Conservation (phyloP, 2,888 invertebrate species). For the Apantesis nais region DNA sequence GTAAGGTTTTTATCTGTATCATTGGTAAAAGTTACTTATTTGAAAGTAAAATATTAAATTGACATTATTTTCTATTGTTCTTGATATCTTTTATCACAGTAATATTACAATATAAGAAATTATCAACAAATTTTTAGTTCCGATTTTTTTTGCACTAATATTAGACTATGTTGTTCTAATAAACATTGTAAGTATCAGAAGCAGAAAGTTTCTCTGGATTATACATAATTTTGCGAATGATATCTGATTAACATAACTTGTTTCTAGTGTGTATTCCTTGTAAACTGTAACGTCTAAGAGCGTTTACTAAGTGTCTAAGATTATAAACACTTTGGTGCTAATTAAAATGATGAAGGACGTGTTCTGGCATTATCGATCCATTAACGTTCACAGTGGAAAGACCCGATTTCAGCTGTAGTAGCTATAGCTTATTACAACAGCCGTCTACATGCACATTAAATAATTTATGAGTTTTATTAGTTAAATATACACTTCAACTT, state of each 20-base stretch:
- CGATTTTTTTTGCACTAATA: too few relatives aligned
- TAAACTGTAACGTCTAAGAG: not conserved
- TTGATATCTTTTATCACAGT: too few relatives aligned
- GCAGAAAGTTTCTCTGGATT: not conserved
- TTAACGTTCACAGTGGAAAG: not conserved
- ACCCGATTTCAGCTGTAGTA: not conserved
- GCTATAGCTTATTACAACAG: not conserved
- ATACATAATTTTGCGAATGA: not conserved
- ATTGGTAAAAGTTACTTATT: too few relatives aligned
- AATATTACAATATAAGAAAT: too few relatives aligned
- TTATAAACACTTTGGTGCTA: slow-evolving; percentile 31
- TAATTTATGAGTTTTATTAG: not conserved
- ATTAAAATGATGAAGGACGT: slow-evolving; percentile 19
- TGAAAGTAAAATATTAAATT: too few relatives aligned
- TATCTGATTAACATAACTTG: not conserved
- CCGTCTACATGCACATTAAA: slow-evolving; percentile 3
- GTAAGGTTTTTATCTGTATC: too few relatives aligned
- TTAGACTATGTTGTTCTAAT: not conserved
- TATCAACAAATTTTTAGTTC: too few relatives aligned
- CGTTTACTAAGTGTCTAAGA: not conserved
- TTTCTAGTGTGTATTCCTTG: not conserved
- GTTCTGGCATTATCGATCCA: slow-evolving; percentile 13
- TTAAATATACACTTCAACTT: not conserved
- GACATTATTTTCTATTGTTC: too few relatives aligned
- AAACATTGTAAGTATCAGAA: not conserved